phyloP scores from a whole-genome alignment of 2,797 vertebrate species.

The Parotocinclus haroldoi region DNA sequence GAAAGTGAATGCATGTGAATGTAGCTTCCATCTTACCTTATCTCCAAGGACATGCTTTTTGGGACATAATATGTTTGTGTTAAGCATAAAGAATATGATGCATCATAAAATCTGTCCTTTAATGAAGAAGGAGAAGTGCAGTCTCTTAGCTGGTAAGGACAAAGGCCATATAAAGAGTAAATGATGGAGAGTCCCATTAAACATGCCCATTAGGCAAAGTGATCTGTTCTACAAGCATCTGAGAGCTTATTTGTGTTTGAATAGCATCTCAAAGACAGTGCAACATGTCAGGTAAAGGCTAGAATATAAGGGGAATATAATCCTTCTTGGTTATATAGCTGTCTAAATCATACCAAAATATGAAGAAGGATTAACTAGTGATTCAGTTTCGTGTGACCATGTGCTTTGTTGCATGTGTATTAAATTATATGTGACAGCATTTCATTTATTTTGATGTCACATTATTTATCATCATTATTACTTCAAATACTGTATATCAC shows the following conservation, averaged over 20 bases:
- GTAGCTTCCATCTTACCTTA: conserved; percentile 71
- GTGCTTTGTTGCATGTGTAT: too few species aligned
- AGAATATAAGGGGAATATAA: conserved; percentile 25
- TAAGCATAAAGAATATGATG: conserved; percentile 90
- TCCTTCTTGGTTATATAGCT: too few species aligned
- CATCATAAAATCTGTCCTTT: conserved; percentile 90
- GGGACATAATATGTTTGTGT: conserved; percentile 88
- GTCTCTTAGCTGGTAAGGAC: conserved; percentile 68
- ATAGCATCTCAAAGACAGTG: conserved; percentile 45
- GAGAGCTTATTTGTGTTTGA: conserved; percentile 36
- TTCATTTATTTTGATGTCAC: too few species aligned
- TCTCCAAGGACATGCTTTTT: conserved; percentile 87
- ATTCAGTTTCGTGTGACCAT: too few species aligned
- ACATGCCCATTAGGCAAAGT: conserved; percentile 55
- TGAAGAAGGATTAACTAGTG: too few species aligned
- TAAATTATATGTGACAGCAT: too few species aligned
- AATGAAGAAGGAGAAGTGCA: conserved; percentile 77
- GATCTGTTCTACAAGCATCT: conserved; percentile 51
- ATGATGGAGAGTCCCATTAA: conserved; percentile 63
- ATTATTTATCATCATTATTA: too few species aligned
- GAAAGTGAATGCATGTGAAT: conserved; percentile 3
- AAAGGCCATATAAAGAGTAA: conserved; percentile 55
- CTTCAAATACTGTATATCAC: too few species aligned
- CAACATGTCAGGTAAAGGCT: conserved; percentile 25
- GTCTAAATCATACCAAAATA: too few species aligned